Conservation (phyloP, 2,113 vertebrate genomes). For the Cariama cristata region DNA sequence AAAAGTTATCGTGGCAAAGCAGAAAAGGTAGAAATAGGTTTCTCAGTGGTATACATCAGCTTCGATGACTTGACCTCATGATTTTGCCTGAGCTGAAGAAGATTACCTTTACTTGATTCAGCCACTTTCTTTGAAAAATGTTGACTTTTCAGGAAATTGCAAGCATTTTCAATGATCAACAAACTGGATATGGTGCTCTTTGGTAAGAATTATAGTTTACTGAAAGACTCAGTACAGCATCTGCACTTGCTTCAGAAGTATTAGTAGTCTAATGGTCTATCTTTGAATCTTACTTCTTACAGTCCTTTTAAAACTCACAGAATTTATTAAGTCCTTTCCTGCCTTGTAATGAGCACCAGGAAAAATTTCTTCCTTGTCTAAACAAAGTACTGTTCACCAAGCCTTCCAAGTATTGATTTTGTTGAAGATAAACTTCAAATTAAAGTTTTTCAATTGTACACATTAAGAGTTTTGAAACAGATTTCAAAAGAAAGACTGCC, state of each 20-base stretch:
- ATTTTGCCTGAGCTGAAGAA: not conserved
- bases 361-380: not conserved
- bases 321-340: constrained; percentile 13
- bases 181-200: not conserved
- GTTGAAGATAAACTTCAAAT: constrained; percentile 15
- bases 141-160: constrained; percentile 6
- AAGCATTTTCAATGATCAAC: not conserved
- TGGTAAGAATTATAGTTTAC: constrained; percentile 4
- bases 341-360: not conserved
- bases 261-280: not conserved
- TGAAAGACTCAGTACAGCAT: not conserved
- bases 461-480: not conserved
- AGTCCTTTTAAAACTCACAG: not conserved
- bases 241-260: not conserved
- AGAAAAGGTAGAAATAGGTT: not conserved
- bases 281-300: not conserved
- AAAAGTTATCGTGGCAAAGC: not conserved
- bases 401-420: constrained; percentile 36
- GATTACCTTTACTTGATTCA: not conserved
- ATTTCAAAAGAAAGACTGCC: not conserved
- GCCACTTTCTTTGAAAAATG: constrained; percentile 1
- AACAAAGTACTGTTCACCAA: not conserved
- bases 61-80: not conserved
- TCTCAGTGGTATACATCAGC: not conserved
- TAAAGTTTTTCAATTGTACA: not conserved